Evolutionary conservation across 2,113 vertebrate genomes (phyloP).

Genomic region (Brachyistius frenatus): DNA sequence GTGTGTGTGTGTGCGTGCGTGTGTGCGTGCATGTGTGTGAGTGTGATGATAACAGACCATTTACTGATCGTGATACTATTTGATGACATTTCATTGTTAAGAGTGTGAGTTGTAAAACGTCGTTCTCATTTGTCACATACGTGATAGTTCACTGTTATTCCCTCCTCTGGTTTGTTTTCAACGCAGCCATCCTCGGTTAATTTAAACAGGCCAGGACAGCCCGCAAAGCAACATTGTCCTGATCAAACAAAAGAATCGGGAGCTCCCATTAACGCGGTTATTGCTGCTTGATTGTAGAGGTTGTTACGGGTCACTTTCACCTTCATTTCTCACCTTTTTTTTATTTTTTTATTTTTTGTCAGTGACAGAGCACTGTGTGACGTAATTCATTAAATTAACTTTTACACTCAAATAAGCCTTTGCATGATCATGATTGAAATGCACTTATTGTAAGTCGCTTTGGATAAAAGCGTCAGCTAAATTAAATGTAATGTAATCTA

Average conservation of each 20-base stretch:
- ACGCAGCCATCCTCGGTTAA: neutral
- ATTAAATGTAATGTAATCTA: no score
- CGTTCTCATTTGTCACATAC: neutral
- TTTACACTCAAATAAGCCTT: neutral
- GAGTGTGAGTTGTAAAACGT: neutral
- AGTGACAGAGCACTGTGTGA: neutral
- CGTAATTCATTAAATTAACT: neutral
- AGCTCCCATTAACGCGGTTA: conserved; percentile 14
- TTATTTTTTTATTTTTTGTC: neutral
- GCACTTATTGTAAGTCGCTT: no score
- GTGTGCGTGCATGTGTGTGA: no score
- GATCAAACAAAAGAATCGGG: conserved; percentile 25
- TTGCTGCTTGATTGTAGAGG: neutral
- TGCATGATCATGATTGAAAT: neutral
- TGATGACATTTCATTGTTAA: neutral
- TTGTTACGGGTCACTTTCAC: conserved; percentile 2
- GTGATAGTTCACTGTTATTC: neutral
- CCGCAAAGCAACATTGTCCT: neutral
- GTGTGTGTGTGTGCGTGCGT: no score
- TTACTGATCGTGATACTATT: neutral
- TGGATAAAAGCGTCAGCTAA: no score
- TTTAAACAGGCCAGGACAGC: neutral
- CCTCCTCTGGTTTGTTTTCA: neutral
- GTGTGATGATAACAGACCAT: neutral
- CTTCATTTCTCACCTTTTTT: neutral